Base-by-base conservation (phyloP, 2,797 vertebrate genomes). In the Austrolebias charrua region DNA sequence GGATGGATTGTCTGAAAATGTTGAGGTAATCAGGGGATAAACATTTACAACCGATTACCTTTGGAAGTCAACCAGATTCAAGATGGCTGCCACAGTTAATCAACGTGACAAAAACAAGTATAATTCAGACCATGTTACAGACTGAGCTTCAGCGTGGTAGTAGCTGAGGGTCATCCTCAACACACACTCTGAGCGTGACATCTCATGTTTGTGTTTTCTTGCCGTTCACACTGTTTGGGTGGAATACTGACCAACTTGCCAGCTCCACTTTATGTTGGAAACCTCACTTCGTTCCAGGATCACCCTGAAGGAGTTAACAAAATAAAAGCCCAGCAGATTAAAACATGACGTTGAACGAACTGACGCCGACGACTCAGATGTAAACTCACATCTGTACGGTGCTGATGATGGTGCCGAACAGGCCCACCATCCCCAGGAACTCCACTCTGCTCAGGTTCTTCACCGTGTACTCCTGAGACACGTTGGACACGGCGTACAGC, bases 361-460 rank as follows among this genome's bases (percentile, higher is more conserved):
- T 11, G 35, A 15, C 1, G 35, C 1, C 0, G 19, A 33, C 28
- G 19, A 28, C 16, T 29, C 8, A 0, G 1, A 11, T n/a, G 52
- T 28, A 29, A 73, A 74, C 96, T 95, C 91, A 99, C 97, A 98
- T 90, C 85, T 99, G 97, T 79, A 96, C 74, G 72, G 91, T 92
- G 79, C 96, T 97, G 93, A 98, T 92, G 83, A 93, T 24, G 7
- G 93, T 94, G 28, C 95, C 94, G 38, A 98, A 98, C 60, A 98
- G 90, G 78, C 97, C 96, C 40, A 99, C 72, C 97, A 98, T 98
- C 73, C 96, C 97, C 71, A 98, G 92, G 89, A 98, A 98, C 85
- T 99, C 97, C 87, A 90, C 90, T 58, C 94, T 91, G 92, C 94
- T 96, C 84, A 94, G 93, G 84, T 95, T 96, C 92, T 97, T 98